phyloP scores from a whole-genome alignment of 2,888 invertebrate genomes.

The Ormyrus rosae region DNA sequence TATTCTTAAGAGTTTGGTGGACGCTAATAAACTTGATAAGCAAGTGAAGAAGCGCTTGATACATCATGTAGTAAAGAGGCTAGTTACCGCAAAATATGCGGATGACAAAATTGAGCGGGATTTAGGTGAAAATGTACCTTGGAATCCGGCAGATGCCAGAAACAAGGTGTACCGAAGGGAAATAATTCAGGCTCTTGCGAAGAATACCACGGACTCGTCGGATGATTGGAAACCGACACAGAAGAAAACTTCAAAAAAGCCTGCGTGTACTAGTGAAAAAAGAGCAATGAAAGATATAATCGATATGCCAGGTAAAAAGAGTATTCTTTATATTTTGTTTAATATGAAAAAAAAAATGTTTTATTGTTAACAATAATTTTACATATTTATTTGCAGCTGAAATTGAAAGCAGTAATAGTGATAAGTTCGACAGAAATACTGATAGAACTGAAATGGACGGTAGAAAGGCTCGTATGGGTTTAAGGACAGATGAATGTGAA shows the following conservation, averaged over 20 bases:
- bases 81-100: conserved; percentile 79
- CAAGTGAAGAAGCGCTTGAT: conserved; percentile 81
- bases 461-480: conserved; percentile 72
- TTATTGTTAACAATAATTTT: conserved; percentile 3
- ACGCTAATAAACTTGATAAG: conserved; percentile 79
- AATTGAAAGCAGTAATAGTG: conserved; percentile 69
- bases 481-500: conserved; percentile 69
- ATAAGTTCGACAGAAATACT: conserved; percentile 70
- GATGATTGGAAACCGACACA: conserved; percentile 69
- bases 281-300: conserved; percentile 63
- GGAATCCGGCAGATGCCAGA: conserved; percentile 74
- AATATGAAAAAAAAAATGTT: neutral
- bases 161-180: conserved; percentile 71
- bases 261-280: conserved; percentile 57
- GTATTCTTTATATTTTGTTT: too few species aligned
- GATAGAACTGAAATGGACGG: conserved; percentile 72
- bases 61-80: conserved; percentile 81
- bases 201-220: conserved; percentile 70
- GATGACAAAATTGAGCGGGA: conserved; percentile 77
- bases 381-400: conserved; percentile 41
- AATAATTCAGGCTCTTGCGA: conserved; percentile 69
- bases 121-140: conserved; percentile 74
- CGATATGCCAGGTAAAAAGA: conserved; percentile 48
- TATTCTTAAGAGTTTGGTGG: conserved; percentile 79
- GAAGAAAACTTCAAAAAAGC: conserved; percentile 62